These are phyloP conservation scores for Nineta flava DNA, from an alignment of 2,888 invertebrate genomes.

Conservation along the genomic window DNA sequence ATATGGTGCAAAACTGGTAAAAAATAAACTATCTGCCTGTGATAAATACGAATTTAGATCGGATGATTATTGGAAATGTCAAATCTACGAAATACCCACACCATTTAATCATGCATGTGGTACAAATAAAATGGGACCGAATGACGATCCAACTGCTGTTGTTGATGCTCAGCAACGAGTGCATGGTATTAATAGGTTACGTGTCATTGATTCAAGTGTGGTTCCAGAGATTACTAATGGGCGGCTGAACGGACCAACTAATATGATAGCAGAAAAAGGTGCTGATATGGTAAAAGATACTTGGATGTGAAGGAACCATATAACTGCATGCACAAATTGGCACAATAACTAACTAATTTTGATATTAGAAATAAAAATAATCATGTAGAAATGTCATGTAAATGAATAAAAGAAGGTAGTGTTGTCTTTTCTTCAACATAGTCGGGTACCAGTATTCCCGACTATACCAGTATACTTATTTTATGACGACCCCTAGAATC, in stretches of 20 bases:
- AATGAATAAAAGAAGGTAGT: too few relatives aligned
- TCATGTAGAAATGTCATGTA: too few relatives aligned
- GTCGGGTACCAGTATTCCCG: too few relatives aligned
- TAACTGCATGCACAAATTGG: too few relatives aligned
- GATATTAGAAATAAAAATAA: too few relatives aligned
- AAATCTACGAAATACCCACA: constrained; percentile 38
- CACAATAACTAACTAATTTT: too few relatives aligned
- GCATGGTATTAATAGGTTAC: constrained; percentile 37
- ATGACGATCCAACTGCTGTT: constrained; percentile 40
- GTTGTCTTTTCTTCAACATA: too few relatives aligned
- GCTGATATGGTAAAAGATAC: constrained; percentile 43
- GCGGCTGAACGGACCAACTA: constrained; percentile 50
- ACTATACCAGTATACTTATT: too few relatives aligned
- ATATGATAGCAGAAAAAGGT: constrained; percentile 57
- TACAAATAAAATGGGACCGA: constrained; percentile 57
- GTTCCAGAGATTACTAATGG: constrained; percentile 46
- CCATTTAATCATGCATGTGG: constrained; percentile 49
- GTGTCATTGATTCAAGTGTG: constrained; percentile 53
- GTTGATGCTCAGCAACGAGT: constrained; percentile 46
- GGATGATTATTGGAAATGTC: constrained; percentile 58
- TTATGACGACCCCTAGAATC: too few relatives aligned
- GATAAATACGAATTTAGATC: constrained; percentile 30
- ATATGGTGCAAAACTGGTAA: constrained; percentile 37
- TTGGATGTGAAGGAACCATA: constrained; percentile 21
- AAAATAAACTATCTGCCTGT: constrained; percentile 36